phyloP scores from a whole-genome alignment of 2,888 invertebrate genomes.

The Eurytoma adleriae region DNA sequence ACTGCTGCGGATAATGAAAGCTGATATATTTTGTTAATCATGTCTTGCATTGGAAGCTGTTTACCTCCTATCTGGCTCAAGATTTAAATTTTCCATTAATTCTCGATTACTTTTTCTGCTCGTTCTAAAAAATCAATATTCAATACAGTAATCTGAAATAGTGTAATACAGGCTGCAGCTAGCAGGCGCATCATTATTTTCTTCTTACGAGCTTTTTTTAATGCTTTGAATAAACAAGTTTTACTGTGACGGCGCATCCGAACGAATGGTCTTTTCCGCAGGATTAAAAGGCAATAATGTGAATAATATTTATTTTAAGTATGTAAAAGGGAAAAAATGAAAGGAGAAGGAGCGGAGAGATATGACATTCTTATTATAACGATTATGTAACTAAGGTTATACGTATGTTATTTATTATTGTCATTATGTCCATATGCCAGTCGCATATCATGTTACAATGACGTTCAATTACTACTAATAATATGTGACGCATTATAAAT shows the following conservation, averaged over 20 bases:
- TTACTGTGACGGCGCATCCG: too few species aligned
- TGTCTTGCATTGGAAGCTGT: neutral
- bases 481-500: conserved; percentile 61
- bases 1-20: too few species aligned
- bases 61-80: neutral
- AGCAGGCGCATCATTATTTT: too few species aligned
- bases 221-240: too few species aligned
- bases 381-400: conserved; percentile 44
- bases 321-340: neutral
- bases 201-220: too few species aligned
- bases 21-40: too few species aligned
- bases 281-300: conserved; percentile 34
- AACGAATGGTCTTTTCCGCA: neutral
- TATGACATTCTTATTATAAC: conserved; percentile 21
- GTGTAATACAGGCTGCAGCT: too few species aligned
- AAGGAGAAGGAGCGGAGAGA: neutral
- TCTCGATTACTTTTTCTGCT: too few species aligned
- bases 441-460: conserved; percentile 64
- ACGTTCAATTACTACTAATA: conserved; percentile 51
- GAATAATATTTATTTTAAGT: conserved; percentile 48
- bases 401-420: conserved; percentile 55
- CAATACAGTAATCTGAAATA: too few species aligned
- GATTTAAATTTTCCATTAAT: neutral
- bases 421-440: conserved; percentile 47
- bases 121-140: too few species aligned